Base-by-base conservation (phyloP, 2,888 invertebrate genomes). In the Julus scandinavius region DNA sequence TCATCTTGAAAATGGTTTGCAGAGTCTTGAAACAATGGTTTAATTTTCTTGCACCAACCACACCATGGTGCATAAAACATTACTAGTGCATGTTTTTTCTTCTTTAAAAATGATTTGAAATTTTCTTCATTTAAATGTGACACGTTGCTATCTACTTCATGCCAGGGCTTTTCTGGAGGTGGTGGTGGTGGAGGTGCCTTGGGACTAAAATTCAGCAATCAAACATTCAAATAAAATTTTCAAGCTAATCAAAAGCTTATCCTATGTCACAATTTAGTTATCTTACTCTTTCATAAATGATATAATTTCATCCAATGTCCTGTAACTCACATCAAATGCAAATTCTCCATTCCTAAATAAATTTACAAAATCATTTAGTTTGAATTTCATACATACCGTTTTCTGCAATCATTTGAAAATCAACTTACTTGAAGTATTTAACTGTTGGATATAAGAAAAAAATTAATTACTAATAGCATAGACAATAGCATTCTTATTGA, bases 61-160 rank as follows among this genome's bases (percentile, higher is more conserved):
- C 97, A 97, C 97, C 97, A 98, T 15, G 97, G 97, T 0, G 97
- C 97, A 92, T 97, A 97, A 93, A 97, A 98, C 95, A 97, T 97
- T 89, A 97, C 95, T 87, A 98, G 91, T 1, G 95, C 96, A 92
- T 97, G 97, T 91, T 97, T 97, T 93, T 97, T 95, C 92, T 96
- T 96, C 92, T 96, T 96, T 83, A 97, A 93, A 87, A 95, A 94
- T 85, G 94, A 92, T 90, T 95, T 95, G 92, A 97, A 97, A 89
- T 93, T 95, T 89, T 95, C 94, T 84, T 95, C 94, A 90, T 94
- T 94, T 87, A 97, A 94, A 93, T 97, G 97, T 84, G 96, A 94
- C 85, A 98, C 96, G 90, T 95, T 94, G 2, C 95, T 94, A 90
- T 94, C 94, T 90, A 95, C 95, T 89, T 96, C 96, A 20, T 92